These are phyloP conservation scores for Acheta domesticus DNA, from an alignment of 2,888 invertebrate species.

Conservation along the genomic window DNA sequence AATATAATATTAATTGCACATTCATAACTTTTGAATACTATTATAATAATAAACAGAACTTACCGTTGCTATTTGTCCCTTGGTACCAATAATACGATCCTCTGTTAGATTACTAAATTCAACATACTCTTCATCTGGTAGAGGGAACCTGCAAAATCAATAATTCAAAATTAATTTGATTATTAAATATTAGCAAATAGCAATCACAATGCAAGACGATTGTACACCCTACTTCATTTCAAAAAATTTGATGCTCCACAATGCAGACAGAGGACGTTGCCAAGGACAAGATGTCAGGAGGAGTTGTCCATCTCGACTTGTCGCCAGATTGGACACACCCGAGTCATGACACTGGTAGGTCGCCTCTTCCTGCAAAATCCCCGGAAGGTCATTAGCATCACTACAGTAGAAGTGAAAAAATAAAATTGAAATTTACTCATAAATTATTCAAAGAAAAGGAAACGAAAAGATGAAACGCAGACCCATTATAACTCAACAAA, in stretches of 20 bases:
- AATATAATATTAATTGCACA: neutral
- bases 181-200: constrained; percentile 26
- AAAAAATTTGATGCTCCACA: constrained; percentile 65
- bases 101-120: constrained; percentile 86
- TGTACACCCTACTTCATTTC: constrained; percentile 57
- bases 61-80: constrained; percentile 74
- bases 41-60: constrained; percentile 40
- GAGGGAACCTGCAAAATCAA: constrained; percentile 56
- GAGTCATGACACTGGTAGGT: constrained; percentile 81
- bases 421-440: neutral
- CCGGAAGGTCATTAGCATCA: neutral
- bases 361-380: constrained; percentile 61
- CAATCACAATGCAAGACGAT: constrained; percentile 25
- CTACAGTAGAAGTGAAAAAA: neutral
- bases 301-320: constrained; percentile 69
- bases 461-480: neutral
- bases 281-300: constrained; percentile 84
- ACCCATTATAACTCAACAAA: no score
- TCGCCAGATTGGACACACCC: constrained; percentile 76
- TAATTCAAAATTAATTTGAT: neutral
- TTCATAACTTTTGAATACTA: neutral
- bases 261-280: constrained; percentile 75
- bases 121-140: constrained; percentile 83
- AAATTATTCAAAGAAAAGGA: neutral
- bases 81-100: constrained; percentile 86